Evolutionary conservation across 1,140 invertebrate genomes (phyloP).

Genomic region (Anastatus disparis): DNA sequence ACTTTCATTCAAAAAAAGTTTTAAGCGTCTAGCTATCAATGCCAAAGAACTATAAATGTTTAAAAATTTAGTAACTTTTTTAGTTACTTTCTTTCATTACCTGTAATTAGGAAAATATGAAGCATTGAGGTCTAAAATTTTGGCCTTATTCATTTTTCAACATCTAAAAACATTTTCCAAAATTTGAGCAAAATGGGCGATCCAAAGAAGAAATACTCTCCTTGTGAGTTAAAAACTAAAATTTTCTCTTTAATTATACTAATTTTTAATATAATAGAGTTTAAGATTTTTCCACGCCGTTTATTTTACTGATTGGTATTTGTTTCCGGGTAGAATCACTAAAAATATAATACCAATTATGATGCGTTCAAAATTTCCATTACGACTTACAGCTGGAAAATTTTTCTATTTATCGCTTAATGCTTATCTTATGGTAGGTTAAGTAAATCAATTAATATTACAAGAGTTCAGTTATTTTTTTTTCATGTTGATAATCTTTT

Average conservation of each 20-base stretch:
- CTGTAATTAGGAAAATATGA: no score
- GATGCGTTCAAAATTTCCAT: background rate
- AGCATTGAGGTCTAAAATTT: no score
- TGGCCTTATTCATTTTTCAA: no score
- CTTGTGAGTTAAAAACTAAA: no score
- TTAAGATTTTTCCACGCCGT: background rate
- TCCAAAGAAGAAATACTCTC: no score
- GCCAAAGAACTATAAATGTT: background rate
- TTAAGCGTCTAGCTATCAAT: background rate
- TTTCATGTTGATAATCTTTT: slow-evolving; percentile 24
- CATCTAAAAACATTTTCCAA: no score
- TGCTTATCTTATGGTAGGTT: background rate
- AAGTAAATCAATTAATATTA: background rate
- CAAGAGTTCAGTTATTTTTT: background rate
- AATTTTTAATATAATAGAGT: slow-evolving; percentile 1
- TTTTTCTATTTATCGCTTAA: background rate
- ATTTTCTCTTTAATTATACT: no score
- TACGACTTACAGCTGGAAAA: slow-evolving; percentile 7
- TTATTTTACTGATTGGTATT: background rate
- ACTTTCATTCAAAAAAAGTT: background rate
- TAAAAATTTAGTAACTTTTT: no score
- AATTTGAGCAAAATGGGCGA: no score
- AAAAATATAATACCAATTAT: background rate
- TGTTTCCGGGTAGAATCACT: background rate
- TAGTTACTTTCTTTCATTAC: no score